Evolutionary conservation across 2,888 invertebrate species (phyloP).

Genomic region (Ceraclea dissimilis): DNA sequence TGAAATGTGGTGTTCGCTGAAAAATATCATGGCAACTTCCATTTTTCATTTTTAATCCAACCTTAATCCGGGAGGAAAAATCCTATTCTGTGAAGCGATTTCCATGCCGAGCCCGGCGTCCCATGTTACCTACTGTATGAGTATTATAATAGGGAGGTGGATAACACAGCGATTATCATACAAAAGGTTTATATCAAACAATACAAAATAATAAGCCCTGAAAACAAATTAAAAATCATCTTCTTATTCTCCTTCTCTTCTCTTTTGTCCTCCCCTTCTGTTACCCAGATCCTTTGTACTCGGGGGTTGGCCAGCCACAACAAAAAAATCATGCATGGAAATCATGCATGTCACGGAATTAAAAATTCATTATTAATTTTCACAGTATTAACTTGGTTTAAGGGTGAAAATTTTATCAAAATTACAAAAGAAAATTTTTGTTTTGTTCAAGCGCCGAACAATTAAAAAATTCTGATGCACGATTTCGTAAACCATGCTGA

Average conservation of each 20-base stretch:
- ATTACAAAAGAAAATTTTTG: not conserved
- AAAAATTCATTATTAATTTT: slow-evolving; percentile 7
- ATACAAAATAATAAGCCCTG: slow-evolving; percentile 19
- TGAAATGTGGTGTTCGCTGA: too few relatives aligned
- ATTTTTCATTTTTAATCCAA: slow-evolving; percentile 36
- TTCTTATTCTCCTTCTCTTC: not conserved
- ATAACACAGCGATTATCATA: slow-evolving; percentile 25
- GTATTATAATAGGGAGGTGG: not conserved
- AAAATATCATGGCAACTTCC: too few relatives aligned
- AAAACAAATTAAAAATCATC: slow-evolving; percentile 26
- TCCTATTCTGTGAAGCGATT: slow-evolving; percentile 44
- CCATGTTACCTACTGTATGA: not conserved
- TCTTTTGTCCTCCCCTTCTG: not conserved
- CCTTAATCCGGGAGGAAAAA: slow-evolving; percentile 46
- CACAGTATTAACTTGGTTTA: not conserved
- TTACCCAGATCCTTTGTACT: not conserved
- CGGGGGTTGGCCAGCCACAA: not conserved
- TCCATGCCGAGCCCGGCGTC: slow-evolving; percentile 27
- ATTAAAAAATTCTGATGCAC: too few relatives aligned
- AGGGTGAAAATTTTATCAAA: not conserved
- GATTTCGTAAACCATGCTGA: too few relatives aligned
- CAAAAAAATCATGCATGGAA: not conserved
- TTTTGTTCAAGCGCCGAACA: too few relatives aligned
- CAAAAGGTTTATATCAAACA: slow-evolving; percentile 26
- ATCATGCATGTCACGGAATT: slow-evolving; percentile 5